Conservation (phyloP, 2,113 vertebrate species). For the Toxotes chatareus region DNA sequence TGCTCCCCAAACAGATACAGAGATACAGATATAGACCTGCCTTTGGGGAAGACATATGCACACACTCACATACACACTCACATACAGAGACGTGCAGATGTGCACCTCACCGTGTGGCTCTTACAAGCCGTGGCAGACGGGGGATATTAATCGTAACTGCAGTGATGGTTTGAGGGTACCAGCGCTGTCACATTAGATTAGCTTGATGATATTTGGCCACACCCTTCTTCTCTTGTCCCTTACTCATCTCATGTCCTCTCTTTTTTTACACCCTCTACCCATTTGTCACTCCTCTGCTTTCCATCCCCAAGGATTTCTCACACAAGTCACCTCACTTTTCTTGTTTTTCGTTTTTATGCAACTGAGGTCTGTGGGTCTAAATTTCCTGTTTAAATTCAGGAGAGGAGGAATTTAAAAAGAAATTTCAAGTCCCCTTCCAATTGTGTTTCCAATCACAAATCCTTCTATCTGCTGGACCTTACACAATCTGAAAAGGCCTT, state of each 20-base stretch:
- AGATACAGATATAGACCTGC: slow-evolving; percentile 67
- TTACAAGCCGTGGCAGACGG: slow-evolving; percentile 57
- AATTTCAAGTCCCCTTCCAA: slow-evolving; percentile 9
- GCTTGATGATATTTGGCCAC: slow-evolving; percentile 52
- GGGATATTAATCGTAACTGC: slow-evolving; percentile 66
- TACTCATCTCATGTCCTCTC: background rate
- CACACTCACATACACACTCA: slow-evolving; percentile 16
- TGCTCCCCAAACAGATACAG: slow-evolving; percentile 62
- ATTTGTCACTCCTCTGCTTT: slow-evolving; percentile 4
- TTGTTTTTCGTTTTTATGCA: slow-evolving; percentile 17
- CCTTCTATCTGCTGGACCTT: background rate
- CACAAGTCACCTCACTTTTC: background rate
- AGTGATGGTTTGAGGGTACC: slow-evolving; percentile 62
- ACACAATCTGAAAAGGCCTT: slow-evolving; percentile 22
- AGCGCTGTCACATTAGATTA: slow-evolving; percentile 77
- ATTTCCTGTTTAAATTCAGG: slow-evolving; percentile 53
- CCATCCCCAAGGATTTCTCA: slow-evolving; percentile 1
- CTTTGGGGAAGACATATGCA: slow-evolving; percentile 45
- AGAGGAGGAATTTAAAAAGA: slow-evolving; percentile 9
- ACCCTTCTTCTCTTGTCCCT: slow-evolving; percentile 15
- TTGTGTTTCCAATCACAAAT: slow-evolving; percentile 19
- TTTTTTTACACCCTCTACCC: slow-evolving; percentile 4
- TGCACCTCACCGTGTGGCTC: slow-evolving; percentile 41
- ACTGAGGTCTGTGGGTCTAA: slow-evolving; percentile 3
- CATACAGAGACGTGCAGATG: slow-evolving; percentile 42